A percentile compares a stretch with the other conserved stretches of the same genome.
These are phyloP conservation scores for Eumacrocentrus americanus DNA, from an alignment of 2,888 invertebrate species.

Conservation along the genomic window DNA sequence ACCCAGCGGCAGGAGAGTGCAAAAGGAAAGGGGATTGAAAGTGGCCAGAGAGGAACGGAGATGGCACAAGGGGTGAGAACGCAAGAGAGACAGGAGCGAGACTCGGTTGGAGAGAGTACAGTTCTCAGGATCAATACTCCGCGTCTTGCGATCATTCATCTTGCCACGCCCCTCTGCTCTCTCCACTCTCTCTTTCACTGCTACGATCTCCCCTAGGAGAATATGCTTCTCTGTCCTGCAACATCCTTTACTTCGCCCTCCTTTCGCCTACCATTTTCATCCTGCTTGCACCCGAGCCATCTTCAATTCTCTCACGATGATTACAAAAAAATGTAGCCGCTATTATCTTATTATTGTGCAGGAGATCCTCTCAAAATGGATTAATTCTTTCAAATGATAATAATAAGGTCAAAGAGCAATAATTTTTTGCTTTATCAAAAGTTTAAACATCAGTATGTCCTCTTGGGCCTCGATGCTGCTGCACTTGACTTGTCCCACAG, in stretches of 20 bases:
- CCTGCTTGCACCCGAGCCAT: no score
- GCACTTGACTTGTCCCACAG: neutral
- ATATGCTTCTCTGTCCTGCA: neutral
- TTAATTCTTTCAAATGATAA: no score
- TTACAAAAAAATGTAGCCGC: no score
- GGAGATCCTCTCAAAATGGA: no score
- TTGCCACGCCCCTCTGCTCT: slow-evolving; percentile 61
- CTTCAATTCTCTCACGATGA: no score
- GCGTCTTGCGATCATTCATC: slow-evolving; percentile 63
- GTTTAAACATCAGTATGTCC: neutral
- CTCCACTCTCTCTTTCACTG: slow-evolving; percentile 45
- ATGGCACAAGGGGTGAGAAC: slow-evolving; percentile 27
- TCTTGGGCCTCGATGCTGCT: no score
- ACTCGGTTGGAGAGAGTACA: slow-evolving; percentile 45
- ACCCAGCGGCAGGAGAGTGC: slow-evolving; percentile 52
- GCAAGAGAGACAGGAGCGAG: slow-evolving; percentile 42
- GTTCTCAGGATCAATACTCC: slow-evolving; percentile 61
- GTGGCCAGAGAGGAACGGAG: slow-evolving; percentile 36
- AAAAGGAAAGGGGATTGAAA: slow-evolving; percentile 32
- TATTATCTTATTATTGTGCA: no score
- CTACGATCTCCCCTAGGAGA: neutral
- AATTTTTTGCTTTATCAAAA: no score
- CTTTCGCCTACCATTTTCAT: no score
- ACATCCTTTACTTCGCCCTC: no score
- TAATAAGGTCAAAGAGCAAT: no score